Percentiles rank a stretch among this genome's conserved stretches.
These are phyloP conservation scores for Carcharodon carcharias DNA, from an alignment of 2,797 vertebrate species.

Conservation along the genomic window DNA sequence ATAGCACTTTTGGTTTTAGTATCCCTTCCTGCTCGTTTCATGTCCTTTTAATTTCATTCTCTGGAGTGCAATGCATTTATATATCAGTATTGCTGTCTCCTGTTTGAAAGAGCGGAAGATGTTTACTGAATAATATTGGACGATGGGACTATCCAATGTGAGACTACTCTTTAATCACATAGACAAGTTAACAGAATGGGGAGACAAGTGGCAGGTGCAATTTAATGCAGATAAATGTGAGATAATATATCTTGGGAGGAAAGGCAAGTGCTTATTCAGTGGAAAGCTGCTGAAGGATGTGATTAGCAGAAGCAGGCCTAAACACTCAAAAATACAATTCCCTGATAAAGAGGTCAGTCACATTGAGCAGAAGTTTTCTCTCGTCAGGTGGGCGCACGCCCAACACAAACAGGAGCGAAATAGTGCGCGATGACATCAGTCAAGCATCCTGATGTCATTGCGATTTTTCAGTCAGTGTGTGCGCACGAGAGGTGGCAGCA, in stretches of 20 bases:
- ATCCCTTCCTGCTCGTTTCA: background rate
- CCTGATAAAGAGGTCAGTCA: background rate
- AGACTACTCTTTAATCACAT: too few species aligned
- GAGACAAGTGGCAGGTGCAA: background rate
- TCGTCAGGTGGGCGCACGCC: too few species aligned
- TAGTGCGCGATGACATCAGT: too few species aligned
- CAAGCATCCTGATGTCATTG: too few species aligned
- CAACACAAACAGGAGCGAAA: too few species aligned
- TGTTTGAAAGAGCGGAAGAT: background rate
- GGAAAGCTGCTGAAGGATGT: background rate
- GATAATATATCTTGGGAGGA: background rate
- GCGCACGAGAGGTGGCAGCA: too few species aligned
- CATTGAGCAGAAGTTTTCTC: too few species aligned
- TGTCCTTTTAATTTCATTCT: background rate
- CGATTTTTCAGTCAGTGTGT: too few species aligned
- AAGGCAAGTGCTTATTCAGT: background rate
- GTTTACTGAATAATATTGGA: background rate
- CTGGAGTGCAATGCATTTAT: background rate
- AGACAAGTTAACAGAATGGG: background rate
- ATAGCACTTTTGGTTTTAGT: background rate
- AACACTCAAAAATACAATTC: background rate
- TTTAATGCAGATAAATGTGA: background rate
- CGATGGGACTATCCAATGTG: background rate
- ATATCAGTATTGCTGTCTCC: background rate
- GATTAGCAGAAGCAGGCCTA: background rate